phyloP scores from a whole-genome alignment of 2,113 vertebrate species.

The Uria lomvia region DNA sequence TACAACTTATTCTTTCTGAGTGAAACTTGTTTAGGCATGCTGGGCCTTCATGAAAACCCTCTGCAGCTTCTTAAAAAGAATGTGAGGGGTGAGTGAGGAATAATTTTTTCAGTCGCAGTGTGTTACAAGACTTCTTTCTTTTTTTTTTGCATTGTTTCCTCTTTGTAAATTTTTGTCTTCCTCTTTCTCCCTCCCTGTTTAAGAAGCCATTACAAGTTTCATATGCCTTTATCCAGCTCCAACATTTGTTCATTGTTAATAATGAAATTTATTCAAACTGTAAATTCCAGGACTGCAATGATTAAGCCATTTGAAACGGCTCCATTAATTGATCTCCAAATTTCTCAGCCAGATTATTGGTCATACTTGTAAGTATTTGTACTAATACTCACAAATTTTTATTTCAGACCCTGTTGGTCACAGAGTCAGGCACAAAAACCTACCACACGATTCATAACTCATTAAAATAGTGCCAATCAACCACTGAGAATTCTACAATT shows the following conservation, averaged over 20 bases:
- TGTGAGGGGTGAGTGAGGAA: conserved; percentile 33
- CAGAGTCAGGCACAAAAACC: neutral
- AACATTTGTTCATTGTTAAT: conserved; percentile 42
- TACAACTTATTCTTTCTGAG: conserved; percentile 64
- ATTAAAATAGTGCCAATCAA: neutral
- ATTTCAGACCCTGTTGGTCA: neutral
- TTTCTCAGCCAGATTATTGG: neutral
- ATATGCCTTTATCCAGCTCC: conserved; percentile 31
- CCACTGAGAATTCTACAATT: neutral
- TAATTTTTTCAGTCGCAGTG: conserved; percentile 39
- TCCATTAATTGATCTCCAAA: neutral
- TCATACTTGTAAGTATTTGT: neutral
- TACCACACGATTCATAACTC: neutral
- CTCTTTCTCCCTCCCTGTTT: neutral
- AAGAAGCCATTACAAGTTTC: conserved; percentile 6
- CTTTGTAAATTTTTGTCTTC: conserved; percentile 27
- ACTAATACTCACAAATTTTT: neutral
- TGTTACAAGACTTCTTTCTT: conserved; percentile 3
- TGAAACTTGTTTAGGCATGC: conserved; percentile 65
- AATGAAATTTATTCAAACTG: conserved; percentile 37
- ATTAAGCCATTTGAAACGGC: conserved; percentile 19
- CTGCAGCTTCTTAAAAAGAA: conserved; percentile 51
- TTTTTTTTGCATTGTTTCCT: conserved; percentile 33
- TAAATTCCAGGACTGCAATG: conserved; percentile 25
- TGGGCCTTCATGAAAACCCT: conserved; percentile 58